These are phyloP conservation scores for Zygothrica quintamaculata DNA, from an alignment of 2,888 invertebrate species.

Conservation along the genomic window DNA sequence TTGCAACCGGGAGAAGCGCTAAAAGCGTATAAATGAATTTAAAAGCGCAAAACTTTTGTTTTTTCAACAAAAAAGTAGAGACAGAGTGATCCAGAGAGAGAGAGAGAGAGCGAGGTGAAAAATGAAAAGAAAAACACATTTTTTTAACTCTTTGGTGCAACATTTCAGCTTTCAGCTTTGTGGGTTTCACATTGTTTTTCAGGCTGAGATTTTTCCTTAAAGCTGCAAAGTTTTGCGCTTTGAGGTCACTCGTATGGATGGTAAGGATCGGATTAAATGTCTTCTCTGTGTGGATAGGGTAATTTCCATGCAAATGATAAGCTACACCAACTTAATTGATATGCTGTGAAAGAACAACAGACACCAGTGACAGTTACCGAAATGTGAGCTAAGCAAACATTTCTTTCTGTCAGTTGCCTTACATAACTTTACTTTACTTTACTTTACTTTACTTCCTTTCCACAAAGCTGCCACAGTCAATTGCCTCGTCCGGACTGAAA, in stretches of 20 bases:
- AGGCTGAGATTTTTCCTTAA: conserved; percentile 57
- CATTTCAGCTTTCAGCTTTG: conserved; percentile 29
- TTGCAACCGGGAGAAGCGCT: conserved; percentile 70
- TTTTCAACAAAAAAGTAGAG: conserved; percentile 21
- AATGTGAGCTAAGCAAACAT: conserved; percentile 62
- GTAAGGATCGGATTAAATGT: conserved; percentile 1
- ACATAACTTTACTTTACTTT: not conserved
- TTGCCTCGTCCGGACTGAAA: conserved; percentile 28
- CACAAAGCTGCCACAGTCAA: conserved; percentile 42
- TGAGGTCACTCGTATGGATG: conserved; percentile 10
- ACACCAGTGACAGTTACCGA: conserved; percentile 45
- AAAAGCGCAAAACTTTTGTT: conserved; percentile 69
- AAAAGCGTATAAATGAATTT: conserved; percentile 79
- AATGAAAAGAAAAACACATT: conserved; percentile 5
- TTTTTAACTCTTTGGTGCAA: conserved; percentile 39
- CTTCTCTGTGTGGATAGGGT: conserved; percentile 35
- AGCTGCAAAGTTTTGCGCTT: conserved; percentile 51
- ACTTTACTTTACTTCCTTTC: conserved; percentile 2
- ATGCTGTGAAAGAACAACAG: conserved; percentile 70
- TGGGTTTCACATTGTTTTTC: conserved; percentile 59
- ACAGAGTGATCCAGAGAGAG: not conserved
- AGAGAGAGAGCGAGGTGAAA: conserved; percentile 2
- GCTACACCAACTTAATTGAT: conserved; percentile 66
- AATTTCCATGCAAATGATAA: conserved; percentile 73
- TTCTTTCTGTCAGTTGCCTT: conserved; percentile 1